Base-by-base conservation (phyloP, 2,797 vertebrate genomes). In the Podarcis siculus region DNA sequence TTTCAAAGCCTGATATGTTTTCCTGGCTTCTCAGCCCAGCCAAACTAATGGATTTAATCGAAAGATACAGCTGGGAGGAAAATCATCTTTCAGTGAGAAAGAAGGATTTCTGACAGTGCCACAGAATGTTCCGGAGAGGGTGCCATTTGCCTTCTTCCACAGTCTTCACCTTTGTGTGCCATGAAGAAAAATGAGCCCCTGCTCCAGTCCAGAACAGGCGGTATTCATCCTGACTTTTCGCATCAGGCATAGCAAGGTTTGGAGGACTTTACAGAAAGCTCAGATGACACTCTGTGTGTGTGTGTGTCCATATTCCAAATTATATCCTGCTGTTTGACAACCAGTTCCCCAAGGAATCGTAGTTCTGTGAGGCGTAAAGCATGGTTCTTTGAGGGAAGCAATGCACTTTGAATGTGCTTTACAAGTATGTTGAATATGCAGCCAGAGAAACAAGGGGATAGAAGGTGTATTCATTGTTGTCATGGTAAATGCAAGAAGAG, bases 11-110 rank as follows among this genome's bases (percentile, higher is more conserved):
- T 61, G 37, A 42, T 79, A 71, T 79, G 76, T 88, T 84, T 88
- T 64, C 76, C 75, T 83, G 27, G 49, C 64, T 37, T 75, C 35
- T 49, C 39, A 32, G 35, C 30, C 39, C 72, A 49, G 49, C 76
- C 82, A 79, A 72, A 83, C 67, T 42, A 42, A 84, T 79, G 66
- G 76, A 73, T 84, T 80, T 85, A 85, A 85, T 83, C 37, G 61
- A 87, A 66, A 77, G 80, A 87, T 61, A 79, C 82, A 79, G 76
- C 82, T 79, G 82, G 75, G 35, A 84, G 35, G 25, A 83, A 83
- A 79, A 79, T 35, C 67, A 73, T 58, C 32, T 83, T 88, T 88
- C 61, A 88, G 73, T 61, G 80, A 73, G 69, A 83, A 78, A 69
- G 27, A 73, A 15, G 87, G 32, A 75, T 88, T 71, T 83, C 32